A percentile compares a stretch with the other conserved stretches of the same genome.
phyloP scores from a whole-genome alignment of 2,797 vertebrate species.

The Paguma larvata region DNA sequence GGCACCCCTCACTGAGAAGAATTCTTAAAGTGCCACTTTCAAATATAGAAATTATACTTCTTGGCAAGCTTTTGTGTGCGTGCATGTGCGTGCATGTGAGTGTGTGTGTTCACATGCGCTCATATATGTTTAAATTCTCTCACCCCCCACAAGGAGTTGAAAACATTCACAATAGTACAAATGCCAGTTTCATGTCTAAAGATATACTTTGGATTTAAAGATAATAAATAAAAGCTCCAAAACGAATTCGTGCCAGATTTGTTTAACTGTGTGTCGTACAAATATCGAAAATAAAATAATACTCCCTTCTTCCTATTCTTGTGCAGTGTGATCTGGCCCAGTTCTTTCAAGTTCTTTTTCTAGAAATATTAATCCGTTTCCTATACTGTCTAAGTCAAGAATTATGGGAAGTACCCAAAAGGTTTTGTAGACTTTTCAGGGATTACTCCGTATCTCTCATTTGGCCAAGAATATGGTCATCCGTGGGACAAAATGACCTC shows the following conservation, averaged over 20 bases:
- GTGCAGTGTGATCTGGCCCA: background rate
- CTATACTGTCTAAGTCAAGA: background rate
- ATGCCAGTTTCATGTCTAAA: slow-evolving; percentile 34
- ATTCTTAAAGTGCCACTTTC: background rate
- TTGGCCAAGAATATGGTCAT: background rate
- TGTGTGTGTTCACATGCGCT: accelerated
- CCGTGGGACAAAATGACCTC: too few relatives aligned
- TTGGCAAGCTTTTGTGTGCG: background rate
- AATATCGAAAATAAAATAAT: slow-evolving; percentile 47
- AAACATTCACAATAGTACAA: background rate
- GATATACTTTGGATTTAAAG: slow-evolving; percentile 49
- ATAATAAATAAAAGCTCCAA: slow-evolving; percentile 65
- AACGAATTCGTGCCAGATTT: slow-evolving; percentile 60
- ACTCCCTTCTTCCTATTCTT: background rate
- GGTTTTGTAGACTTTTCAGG: background rate
- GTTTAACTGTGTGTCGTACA: slow-evolving; percentile 53
- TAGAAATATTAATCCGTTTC: background rate
- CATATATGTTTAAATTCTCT: background rate
- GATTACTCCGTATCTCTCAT: accelerated
- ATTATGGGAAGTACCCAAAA: background rate
- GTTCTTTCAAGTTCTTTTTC: background rate
- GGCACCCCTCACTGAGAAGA: background rate
- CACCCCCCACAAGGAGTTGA: background rate
- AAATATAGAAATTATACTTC: background rate
- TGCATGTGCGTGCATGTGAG: too few relatives aligned